Base-by-base conservation (phyloP, 64 coral and sea anemone genomes). In the Montipora capricornis region DNA sequence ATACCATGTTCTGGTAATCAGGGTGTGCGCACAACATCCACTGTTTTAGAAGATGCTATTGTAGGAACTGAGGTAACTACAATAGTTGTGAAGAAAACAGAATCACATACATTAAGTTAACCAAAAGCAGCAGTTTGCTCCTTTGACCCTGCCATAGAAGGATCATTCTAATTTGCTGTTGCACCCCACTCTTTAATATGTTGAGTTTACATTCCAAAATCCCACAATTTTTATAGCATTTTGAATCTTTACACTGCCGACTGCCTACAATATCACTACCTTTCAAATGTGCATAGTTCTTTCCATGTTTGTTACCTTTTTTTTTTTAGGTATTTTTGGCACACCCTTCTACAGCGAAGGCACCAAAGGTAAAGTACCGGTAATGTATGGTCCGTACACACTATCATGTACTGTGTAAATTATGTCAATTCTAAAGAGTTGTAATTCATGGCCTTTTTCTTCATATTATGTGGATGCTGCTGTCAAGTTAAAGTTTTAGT, bases 1-100 rank as follows among this genome's bases (percentile, higher is more conserved):
- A 71, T 71, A 71, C 68, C 68, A 71, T 71, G 68, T 71, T 71
- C 11, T 71, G 68, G 68, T 71, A 71, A 71, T 71, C 16, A 71
- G 68, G 68, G 16, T 71, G 68, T 14, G 15, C 17, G 20, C 11
- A 71, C 68, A 71, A 8, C 15, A 71, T 71, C 15, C 68, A 71
- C 68, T 19, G 17, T 71, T 71, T 71, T 8, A 71, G 68, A 71
- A 71, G 68, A 71, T 0, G 68, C 68, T 12, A 71, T n/a, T 16
- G 17, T 71, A 71, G 68, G 3, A 71, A 71, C 61, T 5, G 0
- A 66, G n/a, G 0, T 71, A 71, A 71, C 68, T 71, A 71, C 68
- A 71, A 19, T 37, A 37, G 0, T 71, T 71, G 68, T 6, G 68
- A 71, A 71, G 13, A 71, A 71, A 71, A 15, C 1, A 71, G 68